A percentile compares a stretch with the other conserved stretches of the same genome.
Conservation (phyloP, 2,113 vertebrate species). For the Tichodroma muraria region DNA sequence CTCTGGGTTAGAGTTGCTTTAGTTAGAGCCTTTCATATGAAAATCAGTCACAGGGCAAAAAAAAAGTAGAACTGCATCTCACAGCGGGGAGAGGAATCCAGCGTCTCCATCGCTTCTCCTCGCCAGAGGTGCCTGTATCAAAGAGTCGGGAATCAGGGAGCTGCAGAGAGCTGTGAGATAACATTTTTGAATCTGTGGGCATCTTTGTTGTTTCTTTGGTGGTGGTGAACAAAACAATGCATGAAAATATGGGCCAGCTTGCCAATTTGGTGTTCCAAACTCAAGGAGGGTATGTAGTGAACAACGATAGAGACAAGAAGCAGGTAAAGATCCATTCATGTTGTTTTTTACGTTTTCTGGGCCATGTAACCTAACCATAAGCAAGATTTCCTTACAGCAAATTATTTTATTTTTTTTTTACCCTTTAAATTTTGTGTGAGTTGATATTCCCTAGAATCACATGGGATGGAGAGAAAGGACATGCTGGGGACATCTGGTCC, state of each 20-base stretch:
- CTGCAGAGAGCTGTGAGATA: not conserved
- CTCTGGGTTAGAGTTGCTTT: slow-evolving; percentile 8
- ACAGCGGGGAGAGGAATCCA: not conserved
- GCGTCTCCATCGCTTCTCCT: not conserved
- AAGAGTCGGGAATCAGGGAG: not conserved
- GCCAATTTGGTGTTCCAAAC: not conserved
- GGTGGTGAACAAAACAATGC: not conserved
- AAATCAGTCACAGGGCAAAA: not conserved
- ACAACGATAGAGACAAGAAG: not conserved
- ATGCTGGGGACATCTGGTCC: not conserved
- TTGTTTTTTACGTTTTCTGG: not conserved
- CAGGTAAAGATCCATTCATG: not conserved
- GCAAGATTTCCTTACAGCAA: not conserved
- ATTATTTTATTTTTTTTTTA: not conserved
- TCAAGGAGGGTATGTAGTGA: not conserved
- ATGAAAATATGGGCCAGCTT: not conserved
- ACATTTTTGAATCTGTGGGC: not conserved
- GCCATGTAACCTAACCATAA: not conserved
- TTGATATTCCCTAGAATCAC: not conserved
- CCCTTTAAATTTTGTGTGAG: not conserved
- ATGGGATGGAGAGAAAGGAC: not conserved
- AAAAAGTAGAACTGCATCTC: not conserved
- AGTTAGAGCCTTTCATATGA: not conserved
- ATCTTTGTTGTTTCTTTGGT: not conserved
- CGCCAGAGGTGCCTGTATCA: not conserved